Evolutionary conservation across 2,888 invertebrate genomes (phyloP).

Genomic region (Tribolium freemani): DNA sequence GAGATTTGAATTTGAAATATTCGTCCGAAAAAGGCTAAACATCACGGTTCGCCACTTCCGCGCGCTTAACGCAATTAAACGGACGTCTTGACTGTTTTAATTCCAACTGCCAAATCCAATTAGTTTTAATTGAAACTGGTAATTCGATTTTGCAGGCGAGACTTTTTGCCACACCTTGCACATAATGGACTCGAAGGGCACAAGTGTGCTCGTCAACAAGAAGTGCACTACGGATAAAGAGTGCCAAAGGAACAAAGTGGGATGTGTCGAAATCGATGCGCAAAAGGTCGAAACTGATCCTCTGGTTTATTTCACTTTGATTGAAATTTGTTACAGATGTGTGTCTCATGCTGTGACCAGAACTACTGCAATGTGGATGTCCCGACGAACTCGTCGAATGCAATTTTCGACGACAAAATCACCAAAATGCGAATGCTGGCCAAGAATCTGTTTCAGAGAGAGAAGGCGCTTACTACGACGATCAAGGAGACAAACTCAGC

Average conservation of each 20-base stretch:
- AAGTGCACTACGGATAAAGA: slow-evolving; percentile 75
- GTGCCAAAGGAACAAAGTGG: slow-evolving; percentile 73
- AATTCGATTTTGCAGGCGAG: slow-evolving; percentile 65
- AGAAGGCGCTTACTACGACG: slow-evolving; percentile 66
- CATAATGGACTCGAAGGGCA: slow-evolving; percentile 76
- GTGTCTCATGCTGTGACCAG: slow-evolving; percentile 76
- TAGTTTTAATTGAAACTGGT: slow-evolving; percentile 41
- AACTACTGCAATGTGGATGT: slow-evolving; percentile 75
- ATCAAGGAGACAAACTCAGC: slow-evolving; percentile 61
- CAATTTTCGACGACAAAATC: slow-evolving; percentile 69
- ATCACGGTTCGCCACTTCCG: not conserved
- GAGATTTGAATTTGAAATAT: slow-evolving; percentile 1
- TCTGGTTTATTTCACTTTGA: not conserved
- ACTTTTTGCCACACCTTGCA: slow-evolving; percentile 76
- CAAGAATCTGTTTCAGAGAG: slow-evolving; percentile 65
- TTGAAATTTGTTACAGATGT: slow-evolving; percentile 67
- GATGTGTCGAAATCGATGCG: slow-evolving; percentile 74
- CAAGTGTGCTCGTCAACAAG: slow-evolving; percentile 76
- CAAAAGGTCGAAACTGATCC: slow-evolving; percentile 68
- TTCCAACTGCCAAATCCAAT: slow-evolving; percentile 37
- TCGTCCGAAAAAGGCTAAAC: not conserved
- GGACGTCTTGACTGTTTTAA: slow-evolving; percentile 36
- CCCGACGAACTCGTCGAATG: slow-evolving; percentile 73
- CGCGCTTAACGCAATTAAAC: slow-evolving; percentile 24
- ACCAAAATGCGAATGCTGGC: slow-evolving; percentile 67